A percentile compares a stretch with the other conserved stretches of the same genome.
Evolutionary conservation across 2,888 invertebrate genomes (phyloP).

Genomic region (Drosophila lutescens): DNA sequence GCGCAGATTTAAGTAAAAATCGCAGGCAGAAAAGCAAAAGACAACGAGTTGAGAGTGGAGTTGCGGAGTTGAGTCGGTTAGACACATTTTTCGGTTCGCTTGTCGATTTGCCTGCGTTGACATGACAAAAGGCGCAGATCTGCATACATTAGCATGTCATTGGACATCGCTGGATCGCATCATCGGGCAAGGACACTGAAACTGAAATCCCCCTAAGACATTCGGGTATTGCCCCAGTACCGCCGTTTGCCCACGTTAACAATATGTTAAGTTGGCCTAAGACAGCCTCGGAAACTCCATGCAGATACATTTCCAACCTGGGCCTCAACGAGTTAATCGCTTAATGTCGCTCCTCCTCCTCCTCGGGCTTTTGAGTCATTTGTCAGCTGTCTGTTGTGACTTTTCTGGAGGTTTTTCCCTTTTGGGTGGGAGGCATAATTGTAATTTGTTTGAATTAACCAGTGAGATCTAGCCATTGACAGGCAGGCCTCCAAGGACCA

Average conservation of each 20-base stretch:
- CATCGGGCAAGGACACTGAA: constrained; percentile 75
- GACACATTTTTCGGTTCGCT: constrained; percentile 64
- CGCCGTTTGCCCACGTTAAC: constrained; percentile 70
- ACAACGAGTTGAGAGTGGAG: constrained; percentile 7
- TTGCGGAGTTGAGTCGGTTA: constrained; percentile 64
- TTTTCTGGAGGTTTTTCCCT: constrained; percentile 12
- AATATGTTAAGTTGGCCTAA: constrained; percentile 73
- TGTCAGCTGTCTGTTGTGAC: constrained; percentile 68
- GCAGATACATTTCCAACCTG: constrained; percentile 13
- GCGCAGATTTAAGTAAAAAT: constrained; percentile 74
- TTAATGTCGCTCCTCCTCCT: constrained; percentile 60
- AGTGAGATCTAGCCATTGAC: constrained; percentile 55
- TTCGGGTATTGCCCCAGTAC: constrained; percentile 51
- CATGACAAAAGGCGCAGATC: constrained; percentile 83
- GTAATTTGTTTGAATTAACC: constrained; percentile 72
- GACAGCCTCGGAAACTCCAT: constrained; percentile 11
- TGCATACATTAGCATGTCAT: constrained; percentile 83
- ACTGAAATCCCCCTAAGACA: constrained; percentile 75
- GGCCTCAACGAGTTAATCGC: constrained; percentile 77
- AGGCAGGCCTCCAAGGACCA: constrained; percentile 25
- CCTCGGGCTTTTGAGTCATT: constrained; percentile 62
- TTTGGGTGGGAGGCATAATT: constrained; percentile 53
- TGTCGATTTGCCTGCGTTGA: constrained; percentile 80
- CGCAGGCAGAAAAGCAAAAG: constrained; percentile 48
- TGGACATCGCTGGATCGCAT: constrained; percentile 63